Evolutionary conservation across 1,140 invertebrate genomes (phyloP), one percentile per base, ranked within the genome.

Genomic region (Aleiodes sp.): DNA sequence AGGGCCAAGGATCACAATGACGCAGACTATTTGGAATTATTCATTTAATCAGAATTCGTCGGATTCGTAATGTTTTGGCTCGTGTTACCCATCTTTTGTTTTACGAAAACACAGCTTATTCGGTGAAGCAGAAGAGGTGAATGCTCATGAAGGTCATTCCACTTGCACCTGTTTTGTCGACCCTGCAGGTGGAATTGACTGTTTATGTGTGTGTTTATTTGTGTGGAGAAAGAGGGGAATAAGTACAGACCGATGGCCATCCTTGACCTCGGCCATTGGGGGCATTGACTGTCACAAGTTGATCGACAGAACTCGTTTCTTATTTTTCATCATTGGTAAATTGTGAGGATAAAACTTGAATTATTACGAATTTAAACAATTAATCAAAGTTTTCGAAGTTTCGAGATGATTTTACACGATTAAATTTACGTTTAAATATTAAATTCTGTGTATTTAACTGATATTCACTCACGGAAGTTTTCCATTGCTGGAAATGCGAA

Each of bases 101-200:
- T 52, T 21, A 24, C 26, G 46, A 52, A 52, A 52, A 24, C n/a
- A n/a, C n/a, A n/a, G n/a, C 26, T 52, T 24, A 52, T 21, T 52
- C 9, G 6, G 26, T 10, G 21, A 52, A 46, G 26, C 37, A n/a
- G 37, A 24, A 57, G 69, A 72, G 57, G 65, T 73, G 72, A 75
- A 79, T 43, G 74, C 60, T 77, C 72, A 67, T 70, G 73, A 76
- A 76, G 76, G 74, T 80, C 78, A 72, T 74, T 73, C 41, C 71
- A 70, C 73, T 29, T 70, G 33, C 61, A 66, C 63, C 71, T 29
- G 46, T 67, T 68, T 31, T 72, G 24, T 21, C 46, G 62, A 72
- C 56, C 46, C 61, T 72, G 67, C 66, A 72, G 61, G 70, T 68
- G 65, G n/a, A 33, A 69, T 39, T 28, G 8, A 63, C 10, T n/a